Base-by-base conservation (phyloP, 2,113 vertebrate genomes). In the Carassius carassius region DNA sequence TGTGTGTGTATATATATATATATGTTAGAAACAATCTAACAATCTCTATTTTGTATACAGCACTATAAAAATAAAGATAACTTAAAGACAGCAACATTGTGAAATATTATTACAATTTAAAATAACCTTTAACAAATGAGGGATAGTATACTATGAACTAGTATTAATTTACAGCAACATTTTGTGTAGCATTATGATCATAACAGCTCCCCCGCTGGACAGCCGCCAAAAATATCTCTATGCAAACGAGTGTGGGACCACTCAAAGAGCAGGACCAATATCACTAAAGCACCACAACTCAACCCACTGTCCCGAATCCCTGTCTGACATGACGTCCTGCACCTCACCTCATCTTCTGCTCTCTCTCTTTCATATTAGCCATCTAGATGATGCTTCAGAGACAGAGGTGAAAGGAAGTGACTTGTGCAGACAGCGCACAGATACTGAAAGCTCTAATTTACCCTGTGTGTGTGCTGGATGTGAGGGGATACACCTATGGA, bases 401-500 rank as follows among this genome's bases (percentile, higher is more conserved):
- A 81, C 77, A 25, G n/a, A 54, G 21, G 25, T 79, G 49, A 41
- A 54, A 60, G 65, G 82, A 37, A 84, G 70, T 47, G 70, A 77
- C 49, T 41, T 56, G 37, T 69, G 44, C 13, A 81, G 44, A 69
- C 77, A 80, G 58, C 9, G 9, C 23, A 80, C 23, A 49, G 35
- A 78, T 35, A 76, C 67, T 41, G 67, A 70, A 70, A 62, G 16
- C 83, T 85, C 29, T 82, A 78, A 87, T 78, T 82, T 60, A 23
- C 23, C 1, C 56, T 80, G 32, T 78, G 51, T 82, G 83, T 77
- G 49, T 54, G 60, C 19, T 51, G 12, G 21, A 58, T 25, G 21
- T 6, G 41, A 41, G 41, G 3, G 65, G 73, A 19, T 2, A 49
- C 23, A 23, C 60, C 62, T 80, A 12, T 47, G 23, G 65, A 83